Evolutionary conservation across 2,113 vertebrate species (phyloP), one percentile per base, ranked within the genome.

Genomic region (Cygnus buccinator): DNA sequence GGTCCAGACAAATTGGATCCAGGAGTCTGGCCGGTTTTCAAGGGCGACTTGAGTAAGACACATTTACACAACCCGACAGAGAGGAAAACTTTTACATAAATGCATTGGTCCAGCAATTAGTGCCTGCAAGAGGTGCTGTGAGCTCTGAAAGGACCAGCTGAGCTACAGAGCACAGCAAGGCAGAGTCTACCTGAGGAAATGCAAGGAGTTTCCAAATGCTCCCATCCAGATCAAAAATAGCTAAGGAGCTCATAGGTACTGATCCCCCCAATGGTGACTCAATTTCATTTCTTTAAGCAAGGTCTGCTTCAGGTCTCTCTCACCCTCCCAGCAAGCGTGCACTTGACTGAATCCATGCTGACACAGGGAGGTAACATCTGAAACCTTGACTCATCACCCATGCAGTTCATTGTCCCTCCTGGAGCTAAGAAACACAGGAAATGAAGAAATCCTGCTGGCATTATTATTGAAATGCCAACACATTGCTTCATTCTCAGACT

Each of bases 351-450:
- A 84, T 80, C 28, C 65, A n/a, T 0, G 10, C 66, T 93, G 89
- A 37, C 78, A 74, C 17, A 28, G 43, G 18, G 25, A 94, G 43
- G 62, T 54, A 74, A 12, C 57, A 94, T 50, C 2, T 12, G 75
- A 80, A 96, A 54, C 29, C 48, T 93, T 92, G 87, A 65, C 48
- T 91, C 76, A 54, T 81, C 73, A 75, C 55, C 73, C 89, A 50
- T 59, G 52, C 57, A 77, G 78, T 65, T 65, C 13, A 3, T 21
- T 55, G 74, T 75, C 29, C 35, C 31, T 29, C 48, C 43, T 41
- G 78, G 75, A 94, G 68, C 61, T 74, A n/a, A 41, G 59, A 90
- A 95, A 89, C 28, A 57, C 3, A 93, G 61, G 75, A 58, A 73
- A 92, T 41, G 10, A 68, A 93, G 90, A 89, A 74, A 73, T 82